phyloP scores from a whole-genome alignment of 1,140 invertebrate species.

The Coelopa frigida region DNA sequence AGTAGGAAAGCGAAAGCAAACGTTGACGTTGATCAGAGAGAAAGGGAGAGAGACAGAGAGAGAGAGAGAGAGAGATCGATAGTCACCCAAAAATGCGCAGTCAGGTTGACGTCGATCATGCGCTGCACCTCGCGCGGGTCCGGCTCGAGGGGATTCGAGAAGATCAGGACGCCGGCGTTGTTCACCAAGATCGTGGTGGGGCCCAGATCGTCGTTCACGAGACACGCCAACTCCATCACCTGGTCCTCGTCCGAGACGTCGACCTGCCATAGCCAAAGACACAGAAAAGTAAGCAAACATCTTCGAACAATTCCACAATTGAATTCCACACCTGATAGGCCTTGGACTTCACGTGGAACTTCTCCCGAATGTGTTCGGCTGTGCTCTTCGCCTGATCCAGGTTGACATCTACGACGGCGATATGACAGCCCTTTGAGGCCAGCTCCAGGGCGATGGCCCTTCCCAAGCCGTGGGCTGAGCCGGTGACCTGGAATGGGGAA shows the following conservation, averaged over 20 bases:
- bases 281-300: background rate
- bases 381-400: conserved; percentile 5
- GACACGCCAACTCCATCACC: conserved; percentile 3
- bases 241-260: conserved; percentile 10
- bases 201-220: conserved; percentile 13
- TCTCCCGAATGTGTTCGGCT: conserved; percentile 5
- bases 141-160: background rate
- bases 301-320: background rate
- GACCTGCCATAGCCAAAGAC: conserved; percentile 1
- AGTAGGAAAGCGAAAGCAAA: too few relatives aligned
- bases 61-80: too few relatives aligned
- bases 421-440: conserved; percentile 14
- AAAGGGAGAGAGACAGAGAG: too few relatives aligned
- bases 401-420: conserved; percentile 11
- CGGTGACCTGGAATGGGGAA: conserved; percentile 12
- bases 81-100: conserved; percentile 7
- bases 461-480: conserved; percentile 16
- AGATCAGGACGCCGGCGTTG: conserved; percentile 13
- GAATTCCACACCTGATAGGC: conserved; percentile 13
- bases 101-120: conserved; percentile 13
- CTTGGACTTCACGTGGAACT: conserved; percentile 12
- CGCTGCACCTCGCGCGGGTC: background rate
- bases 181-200: conserved; percentile 13
- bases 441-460: conserved; percentile 12
- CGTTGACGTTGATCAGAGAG: too few relatives aligned